Percentiles rank a stretch among this genome's conserved stretches.
Evolutionary conservation across 2,113 vertebrate species (phyloP).

Genomic region (Oreochromis tanganicae): DNA sequence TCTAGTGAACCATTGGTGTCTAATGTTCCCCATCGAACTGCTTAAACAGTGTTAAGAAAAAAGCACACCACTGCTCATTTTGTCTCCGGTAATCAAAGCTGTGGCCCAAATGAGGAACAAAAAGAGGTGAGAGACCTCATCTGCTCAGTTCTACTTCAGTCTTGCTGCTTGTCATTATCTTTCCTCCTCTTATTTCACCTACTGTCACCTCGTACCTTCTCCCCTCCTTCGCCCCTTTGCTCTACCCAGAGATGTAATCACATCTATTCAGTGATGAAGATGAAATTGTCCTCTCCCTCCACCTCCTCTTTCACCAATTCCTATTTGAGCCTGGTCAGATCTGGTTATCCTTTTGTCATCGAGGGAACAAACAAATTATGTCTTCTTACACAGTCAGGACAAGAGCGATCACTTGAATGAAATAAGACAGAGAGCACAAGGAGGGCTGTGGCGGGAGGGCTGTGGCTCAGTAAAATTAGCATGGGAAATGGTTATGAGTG

Average conservation of each 20-base stretch:
- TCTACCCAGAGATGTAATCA: conserved; percentile 34
- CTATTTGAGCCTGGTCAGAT: conserved; percentile 2
- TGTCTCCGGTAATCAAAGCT: conserved; percentile 13
- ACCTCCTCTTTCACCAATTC: background rate
- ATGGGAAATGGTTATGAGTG: conserved; percentile 15
- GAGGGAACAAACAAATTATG: conserved; percentile 57
- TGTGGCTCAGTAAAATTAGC: background rate
- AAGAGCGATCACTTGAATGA: background rate
- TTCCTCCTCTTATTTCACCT: conserved; percentile 24
- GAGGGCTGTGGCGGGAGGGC: background rate
- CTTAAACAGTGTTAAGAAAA: background rate
- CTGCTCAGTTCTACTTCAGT: conserved; percentile 14
- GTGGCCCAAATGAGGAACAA: conserved; percentile 10
- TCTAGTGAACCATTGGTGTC: background rate
- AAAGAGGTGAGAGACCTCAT: background rate
- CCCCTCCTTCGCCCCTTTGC: background rate
- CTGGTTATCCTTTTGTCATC: conserved; percentile 29
- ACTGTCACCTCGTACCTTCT: background rate
- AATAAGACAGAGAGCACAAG: background rate
- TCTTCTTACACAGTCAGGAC: conserved; percentile 8
- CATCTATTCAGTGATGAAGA: conserved; percentile 52
- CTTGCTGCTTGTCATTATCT: conserved; percentile 31
- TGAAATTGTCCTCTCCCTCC: conserved; percentile 28
- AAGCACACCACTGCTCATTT: background rate
- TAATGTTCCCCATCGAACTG: conserved; percentile 1